These are phyloP conservation scores for Sparus aurata DNA, from an alignment of 2,797 vertebrate species.

Conservation along the genomic window DNA sequence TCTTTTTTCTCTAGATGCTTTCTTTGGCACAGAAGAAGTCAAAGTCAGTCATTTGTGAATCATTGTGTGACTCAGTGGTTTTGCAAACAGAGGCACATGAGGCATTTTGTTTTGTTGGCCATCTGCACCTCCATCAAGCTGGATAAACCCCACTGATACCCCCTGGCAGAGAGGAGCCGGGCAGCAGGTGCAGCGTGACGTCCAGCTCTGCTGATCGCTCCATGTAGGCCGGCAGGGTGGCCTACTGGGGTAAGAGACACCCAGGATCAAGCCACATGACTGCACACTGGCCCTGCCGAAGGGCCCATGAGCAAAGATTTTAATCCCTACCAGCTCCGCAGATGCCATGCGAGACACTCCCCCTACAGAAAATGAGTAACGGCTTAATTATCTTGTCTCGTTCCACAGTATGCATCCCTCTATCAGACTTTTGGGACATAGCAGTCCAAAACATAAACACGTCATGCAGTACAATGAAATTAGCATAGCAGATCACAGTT, in stretches of 20 bases:
- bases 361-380: slow-evolving; percentile 6
- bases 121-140: slow-evolving; percentile 73
- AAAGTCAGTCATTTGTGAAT: slow-evolving; percentile 71
- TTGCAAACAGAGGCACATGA: slow-evolving; percentile 61
- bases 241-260: slow-evolving; percentile 12
- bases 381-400: slow-evolving; percentile 17
- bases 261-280: slow-evolving; percentile 25
- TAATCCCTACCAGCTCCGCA: slow-evolving; percentile 31
- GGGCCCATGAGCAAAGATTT: slow-evolving; percentile 38
- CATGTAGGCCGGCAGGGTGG: slow-evolving; percentile 24
- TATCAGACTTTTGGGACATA: slow-evolving; percentile 6
- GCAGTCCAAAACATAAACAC: slow-evolving; percentile 17
- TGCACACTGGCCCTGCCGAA: neutral
- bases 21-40: slow-evolving; percentile 55
- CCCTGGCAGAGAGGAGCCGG: slow-evolving; percentile 55
- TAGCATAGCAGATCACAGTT: slow-evolving; percentile 29
- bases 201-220: slow-evolving; percentile 59
- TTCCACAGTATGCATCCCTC: slow-evolving; percentile 16
- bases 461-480: slow-evolving; percentile 30
- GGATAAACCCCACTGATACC: slow-evolving; percentile 65
- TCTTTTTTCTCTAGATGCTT: slow-evolving; percentile 30
- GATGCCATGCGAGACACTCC: slow-evolving; percentile 21
- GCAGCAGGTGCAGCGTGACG: slow-evolving; percentile 68
- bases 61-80: slow-evolving; percentile 70
- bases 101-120: slow-evolving; percentile 61